These are phyloP conservation scores for Drosophila murphyi DNA, from an alignment of 1,140 invertebrate genomes.

Conservation along the genomic window DNA sequence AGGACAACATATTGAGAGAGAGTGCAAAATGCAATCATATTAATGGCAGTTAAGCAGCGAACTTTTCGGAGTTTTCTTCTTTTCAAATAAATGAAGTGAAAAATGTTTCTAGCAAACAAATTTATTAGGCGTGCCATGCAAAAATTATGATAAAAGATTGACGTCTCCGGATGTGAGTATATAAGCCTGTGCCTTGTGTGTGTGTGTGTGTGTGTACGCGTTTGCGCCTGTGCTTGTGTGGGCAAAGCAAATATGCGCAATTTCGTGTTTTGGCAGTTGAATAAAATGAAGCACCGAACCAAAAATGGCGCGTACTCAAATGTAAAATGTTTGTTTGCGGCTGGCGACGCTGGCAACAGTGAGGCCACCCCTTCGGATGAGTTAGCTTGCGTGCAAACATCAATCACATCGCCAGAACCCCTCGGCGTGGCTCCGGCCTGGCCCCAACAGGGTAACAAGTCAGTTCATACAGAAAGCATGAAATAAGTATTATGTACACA, in stretches of 20 bases:
- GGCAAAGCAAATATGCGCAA: conserved; percentile 77
- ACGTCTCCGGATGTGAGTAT: conserved; percentile 24
- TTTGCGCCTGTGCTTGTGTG: conserved; percentile 16
- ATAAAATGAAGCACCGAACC: conserved; percentile 62
- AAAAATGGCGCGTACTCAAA: conserved; percentile 79
- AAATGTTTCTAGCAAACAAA: conserved; percentile 78
- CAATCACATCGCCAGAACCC: conserved; percentile 57
- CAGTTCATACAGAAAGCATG: conserved; percentile 46
- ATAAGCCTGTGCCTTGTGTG: neutral
- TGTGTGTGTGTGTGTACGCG: conserved; percentile 10
- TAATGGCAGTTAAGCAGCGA: conserved; percentile 1
- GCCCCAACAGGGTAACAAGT: conserved; percentile 21
- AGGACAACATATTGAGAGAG: neutral
- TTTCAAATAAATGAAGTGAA: conserved; percentile 82
- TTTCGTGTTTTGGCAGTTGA: conserved; percentile 76
- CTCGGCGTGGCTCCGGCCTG: neutral
- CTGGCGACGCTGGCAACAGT: conserved; percentile 21
- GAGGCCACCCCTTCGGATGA: conserved; percentile 9
- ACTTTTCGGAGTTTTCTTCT: conserved; percentile 13
- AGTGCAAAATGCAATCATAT: conserved; percentile 16
- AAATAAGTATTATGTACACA: conserved; percentile 57
- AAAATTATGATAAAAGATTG: conserved; percentile 81
- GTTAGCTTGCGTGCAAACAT: conserved; percentile 64
- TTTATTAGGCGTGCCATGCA: conserved; percentile 72
- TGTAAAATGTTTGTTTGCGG: conserved; percentile 81